Base-by-base conservation (phyloP, 2,113 vertebrate species). In the Synchiropus splendidus region DNA sequence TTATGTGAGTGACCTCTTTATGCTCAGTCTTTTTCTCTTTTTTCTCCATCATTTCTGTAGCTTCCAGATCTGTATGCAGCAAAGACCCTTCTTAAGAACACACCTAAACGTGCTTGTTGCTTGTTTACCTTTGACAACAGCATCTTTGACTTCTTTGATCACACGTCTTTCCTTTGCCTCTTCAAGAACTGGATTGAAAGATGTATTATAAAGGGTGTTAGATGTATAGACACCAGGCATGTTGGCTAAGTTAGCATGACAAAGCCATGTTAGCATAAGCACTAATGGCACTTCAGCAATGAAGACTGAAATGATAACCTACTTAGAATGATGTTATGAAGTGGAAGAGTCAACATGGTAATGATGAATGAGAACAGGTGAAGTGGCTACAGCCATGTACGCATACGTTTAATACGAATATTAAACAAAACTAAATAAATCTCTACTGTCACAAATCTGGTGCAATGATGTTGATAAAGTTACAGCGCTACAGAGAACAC, bases 171-270 rank as follows among this genome's bases (percentile, higher is more conserved):
- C 46, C n/a, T 55, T 73, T 51, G 44, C 46, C 2, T 69, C 59
- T 61, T 71, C 66, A 35, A 74, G 58, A 77, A 79, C 75, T 79
- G 45, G 36, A 67, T n/a, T n/a, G 4, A 27, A 27, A 49, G 18
- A n/a, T n/a, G n/a, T n/a, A 50, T 37, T 2, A 51, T 44, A 18
- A 12, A 51, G 21, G 8, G 21, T 27, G 21, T 27, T 4, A 5
- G 4, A 8, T 40, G 43, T n/a, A 12, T 30, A 18, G 35, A 51
- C 4, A 27, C 8, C 21, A 27, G 8, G 21, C 4, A 27, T 27
- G 8, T 27, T 27, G 21, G n/a, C 8, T 27, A 33, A 34, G 32
- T 12, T n/a, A 34, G 5, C 32, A n/a, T n/a, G n/a, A n/a, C n/a
- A 34, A 10, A 45, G 6, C 31, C 43, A 61, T 53, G 52, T 44